Conservation (phyloP, 2,888 invertebrate genomes). For the Caenorhabditis zanzibari region DNA sequence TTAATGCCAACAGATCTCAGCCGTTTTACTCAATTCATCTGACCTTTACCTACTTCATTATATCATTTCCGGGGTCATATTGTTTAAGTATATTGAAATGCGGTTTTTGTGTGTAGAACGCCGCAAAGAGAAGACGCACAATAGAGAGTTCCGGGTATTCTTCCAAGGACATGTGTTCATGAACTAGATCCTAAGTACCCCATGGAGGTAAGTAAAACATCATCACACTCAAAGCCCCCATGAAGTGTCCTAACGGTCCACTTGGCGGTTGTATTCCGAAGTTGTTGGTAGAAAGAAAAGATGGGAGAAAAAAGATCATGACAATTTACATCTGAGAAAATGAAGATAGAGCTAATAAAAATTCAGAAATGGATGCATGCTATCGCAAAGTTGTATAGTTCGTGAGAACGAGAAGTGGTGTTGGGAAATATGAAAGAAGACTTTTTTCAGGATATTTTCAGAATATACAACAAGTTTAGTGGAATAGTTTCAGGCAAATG, state of each 20-base stretch:
- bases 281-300: background rate
- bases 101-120: background rate
- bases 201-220: conserved; percentile 35
- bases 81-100: conserved; percentile 6
- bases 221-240: conserved; percentile 42
- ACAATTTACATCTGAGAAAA: background rate
- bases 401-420: background rate
- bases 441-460: no score
- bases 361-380: conserved; percentile 7
- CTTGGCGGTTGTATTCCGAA: background rate
- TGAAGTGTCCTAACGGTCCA: conserved; percentile 51
- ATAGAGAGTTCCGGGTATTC: conserved; percentile 41
- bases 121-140: conserved; percentile 37
- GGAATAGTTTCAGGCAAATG: no score
- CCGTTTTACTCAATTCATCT: background rate
- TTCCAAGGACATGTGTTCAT: conserved; percentile 61
- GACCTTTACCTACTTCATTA: conserved; percentile 11
- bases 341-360: conserved; percentile 27
- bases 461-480: no score
- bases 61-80: conserved; percentile 16
- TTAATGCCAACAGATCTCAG: no score
- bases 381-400: conserved; percentile 20
- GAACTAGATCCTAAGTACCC: conserved; percentile 60
- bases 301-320: background rate
- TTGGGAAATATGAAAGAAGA: background rate